phyloP scores from a whole-genome alignment of 1,140 invertebrate genomes.

The Halyomorpha halys region DNA sequence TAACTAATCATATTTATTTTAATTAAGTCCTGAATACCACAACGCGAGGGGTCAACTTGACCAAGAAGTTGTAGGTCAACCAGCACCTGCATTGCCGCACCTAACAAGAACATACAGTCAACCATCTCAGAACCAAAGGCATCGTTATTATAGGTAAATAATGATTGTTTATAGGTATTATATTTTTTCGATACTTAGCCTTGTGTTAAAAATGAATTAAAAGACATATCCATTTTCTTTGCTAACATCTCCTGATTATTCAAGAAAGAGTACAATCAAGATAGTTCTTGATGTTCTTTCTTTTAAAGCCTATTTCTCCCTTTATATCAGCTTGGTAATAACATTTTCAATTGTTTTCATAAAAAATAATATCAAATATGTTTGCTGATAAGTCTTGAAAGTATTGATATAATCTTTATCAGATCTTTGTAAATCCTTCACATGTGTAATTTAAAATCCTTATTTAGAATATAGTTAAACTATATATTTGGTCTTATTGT shows the following conservation, averaged over 20 bases:
- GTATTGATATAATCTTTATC: no score
- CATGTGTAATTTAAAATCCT: no score
- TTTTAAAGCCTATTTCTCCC: no score
- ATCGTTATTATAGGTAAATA: slow-evolving; percentile 28
- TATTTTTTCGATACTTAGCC: not conserved
- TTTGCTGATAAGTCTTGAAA: no score
- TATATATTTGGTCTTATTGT: no score
- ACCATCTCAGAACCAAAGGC: slow-evolving; percentile 22
- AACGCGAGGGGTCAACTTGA: slow-evolving; percentile 16
- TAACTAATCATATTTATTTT: slow-evolving; percentile 9
- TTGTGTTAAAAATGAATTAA: not conserved
- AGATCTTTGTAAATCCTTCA: no score
- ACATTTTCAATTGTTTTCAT: no score
- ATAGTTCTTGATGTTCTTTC: not conserved
- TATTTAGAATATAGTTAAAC: no score
- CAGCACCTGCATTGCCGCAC: slow-evolving; percentile 26
- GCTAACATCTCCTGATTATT: not conserved
- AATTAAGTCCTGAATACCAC: slow-evolving; percentile 22
- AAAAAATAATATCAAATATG: no score
- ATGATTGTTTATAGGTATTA: not conserved
- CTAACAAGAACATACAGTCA: slow-evolving; percentile 26
- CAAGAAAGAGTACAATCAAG: not conserved
- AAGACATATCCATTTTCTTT: not conserved
- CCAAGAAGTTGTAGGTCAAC: slow-evolving; percentile 24
- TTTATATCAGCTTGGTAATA: no score